phyloP scores from a whole-genome alignment of 2,113 vertebrate species.

The Calyptommatus sinebrachiatus region DNA sequence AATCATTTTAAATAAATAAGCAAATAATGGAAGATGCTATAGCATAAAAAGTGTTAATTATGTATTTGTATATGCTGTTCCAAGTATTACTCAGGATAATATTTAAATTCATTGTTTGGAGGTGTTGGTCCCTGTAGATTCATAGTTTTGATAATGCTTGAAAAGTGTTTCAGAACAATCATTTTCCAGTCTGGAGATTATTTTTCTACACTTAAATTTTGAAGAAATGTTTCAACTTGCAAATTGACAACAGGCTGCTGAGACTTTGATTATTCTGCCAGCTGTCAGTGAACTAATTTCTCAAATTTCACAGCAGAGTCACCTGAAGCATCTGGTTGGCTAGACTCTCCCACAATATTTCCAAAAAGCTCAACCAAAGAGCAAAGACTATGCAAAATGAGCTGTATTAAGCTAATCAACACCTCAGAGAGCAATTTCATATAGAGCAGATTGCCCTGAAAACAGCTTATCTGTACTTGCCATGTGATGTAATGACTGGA shows the following conservation, averaged over 20 bases:
- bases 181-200: background rate
- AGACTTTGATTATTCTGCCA: background rate
- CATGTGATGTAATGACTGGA: constrained; percentile 44
- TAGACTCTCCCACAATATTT: constrained; percentile 17
- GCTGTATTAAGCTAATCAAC: constrained; percentile 26
- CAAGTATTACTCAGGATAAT: accelerated
- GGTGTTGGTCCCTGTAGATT: background rate
- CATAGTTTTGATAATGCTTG: background rate
- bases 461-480: constrained; percentile 37
- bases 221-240: accelerated
- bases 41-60: background rate
- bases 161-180: accelerated
- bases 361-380: background rate
- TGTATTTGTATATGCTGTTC: background rate
- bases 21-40: background rate
- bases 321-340: background rate
- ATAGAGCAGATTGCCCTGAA: constrained; percentile 38
- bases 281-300: background rate
- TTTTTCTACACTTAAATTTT: accelerated
- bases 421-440: constrained; percentile 25
- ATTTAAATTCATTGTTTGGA: background rate
- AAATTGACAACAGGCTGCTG: background rate
- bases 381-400: constrained; percentile 11
- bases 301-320: constrained; percentile 3
- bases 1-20: no score